Percentiles rank a stretch among this genome's conserved stretches.
phyloP scores from a whole-genome alignment of 2,113 vertebrate genomes.

The Callorhinus ursinus region DNA sequence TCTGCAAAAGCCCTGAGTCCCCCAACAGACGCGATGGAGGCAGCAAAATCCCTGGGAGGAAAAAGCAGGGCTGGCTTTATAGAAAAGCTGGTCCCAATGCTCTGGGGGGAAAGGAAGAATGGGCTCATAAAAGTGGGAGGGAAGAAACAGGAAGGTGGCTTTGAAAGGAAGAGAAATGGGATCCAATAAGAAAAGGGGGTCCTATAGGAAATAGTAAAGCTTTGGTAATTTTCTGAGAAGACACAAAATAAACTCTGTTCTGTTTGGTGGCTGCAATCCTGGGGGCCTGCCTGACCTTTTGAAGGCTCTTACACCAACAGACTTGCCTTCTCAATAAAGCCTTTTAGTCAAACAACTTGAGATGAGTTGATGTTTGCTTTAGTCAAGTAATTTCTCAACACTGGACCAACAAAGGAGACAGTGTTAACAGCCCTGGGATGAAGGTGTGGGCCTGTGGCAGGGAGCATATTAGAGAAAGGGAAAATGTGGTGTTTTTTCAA shows the following conservation, averaged over 20 bases:
- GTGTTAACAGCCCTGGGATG: no score
- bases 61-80: neutral
- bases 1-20: neutral
- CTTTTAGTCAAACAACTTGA: neutral
- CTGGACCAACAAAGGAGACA: neutral
- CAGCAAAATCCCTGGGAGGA: neutral
- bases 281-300: neutral
- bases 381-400: neutral
- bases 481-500: neutral
- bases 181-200: neutral
- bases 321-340: neutral
- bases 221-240: constrained; percentile 19
- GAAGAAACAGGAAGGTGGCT: neutral
- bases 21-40: neutral
- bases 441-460: neutral
- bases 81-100: neutral
- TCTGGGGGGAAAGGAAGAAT: neutral
- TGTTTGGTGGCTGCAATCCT: neutral
- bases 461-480: neutral
- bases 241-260: neutral
- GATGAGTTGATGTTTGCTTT: neutral
- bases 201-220: neutral
- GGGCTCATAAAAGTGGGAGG: neutral
- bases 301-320: neutral
- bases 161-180: neutral